Base-by-base conservation (phyloP, 2,113 vertebrate genomes). In the Pungitius pungitius region DNA sequence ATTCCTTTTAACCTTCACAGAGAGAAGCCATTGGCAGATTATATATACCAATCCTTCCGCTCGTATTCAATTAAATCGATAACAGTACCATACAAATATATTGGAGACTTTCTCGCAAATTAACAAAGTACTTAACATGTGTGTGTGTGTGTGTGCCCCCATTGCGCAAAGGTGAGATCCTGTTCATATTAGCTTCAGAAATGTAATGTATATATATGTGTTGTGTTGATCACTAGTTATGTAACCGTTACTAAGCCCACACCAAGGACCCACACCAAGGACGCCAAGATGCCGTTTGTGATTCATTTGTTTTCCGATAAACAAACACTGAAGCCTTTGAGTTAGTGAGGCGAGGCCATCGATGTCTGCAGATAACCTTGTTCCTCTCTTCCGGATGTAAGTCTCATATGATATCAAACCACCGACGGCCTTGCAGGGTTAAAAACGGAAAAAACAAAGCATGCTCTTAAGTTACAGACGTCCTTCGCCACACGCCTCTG, bases 351-450 rank as follows among this genome's bases (percentile, higher is more conserved):
- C 74, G 77, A 81, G 68, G 75, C 58, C 63, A 75, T 75, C 73
- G 85, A 90, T 88, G 85, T 85, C 84, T 74, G 0, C 56, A 67
- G 75, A 89, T 86, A 87, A 88, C 85, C 87, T 81, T 89, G 88
- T 81, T 81, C 75, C 71, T 35, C 65, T 81, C 62, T 52, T 55
- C 58, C 58, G 30, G 64, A 75, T 77, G 72, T 33, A 70, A 18
- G 65, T 49, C 20, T 56, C 52, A 52, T 58, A 71, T 57, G 72
- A 73, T 76, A 81, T 73, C 51, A 78, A 67, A 45, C 55, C 40
- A 20, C 13, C 14, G 6, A 65, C 51, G 57, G 56, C 56, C 37
- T 45, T 45, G 33, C 35, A 49, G 49, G n/a, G 69, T 26, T 74
- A n/a, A 59, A 43, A 62, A 37, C 8, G 17, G 58, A 51, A 74